A percentile compares a stretch with the other conserved stretches of the same genome.
Evolutionary conservation across 1,140 invertebrate genomes (phyloP).

Genomic region (Acromyrmex echinatior): DNA sequence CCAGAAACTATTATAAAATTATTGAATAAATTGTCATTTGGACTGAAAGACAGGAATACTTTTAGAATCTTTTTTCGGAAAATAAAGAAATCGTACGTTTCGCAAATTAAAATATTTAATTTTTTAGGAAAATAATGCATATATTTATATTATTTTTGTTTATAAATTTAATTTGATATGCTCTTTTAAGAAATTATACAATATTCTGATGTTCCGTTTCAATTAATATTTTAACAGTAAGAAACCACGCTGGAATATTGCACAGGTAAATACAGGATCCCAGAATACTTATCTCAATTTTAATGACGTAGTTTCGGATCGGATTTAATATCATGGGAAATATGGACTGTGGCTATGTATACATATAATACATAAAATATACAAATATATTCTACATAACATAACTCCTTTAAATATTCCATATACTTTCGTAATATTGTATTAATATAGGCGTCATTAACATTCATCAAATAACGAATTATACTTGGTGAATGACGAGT

Average conservation of each 20-base stretch:
- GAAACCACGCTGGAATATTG: background rate
- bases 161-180: background rate
- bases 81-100: background rate
- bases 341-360: background rate
- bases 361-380: background rate
- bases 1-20: background rate
- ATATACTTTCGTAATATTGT: background rate
- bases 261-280: background rate
- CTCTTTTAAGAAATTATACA: background rate
- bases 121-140: background rate
- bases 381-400: background rate
- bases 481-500: background rate
- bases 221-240: conserved; percentile 4
- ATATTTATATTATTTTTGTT: no score
- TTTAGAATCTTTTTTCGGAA: background rate
- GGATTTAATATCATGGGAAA: background rate
- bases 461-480: conserved; percentile 5
- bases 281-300: background rate
- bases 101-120: background rate
- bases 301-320: background rate
- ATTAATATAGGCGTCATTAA: background rate
- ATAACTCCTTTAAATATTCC: conserved; percentile 3
- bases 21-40: background rate
- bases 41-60: background rate
- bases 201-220: background rate